Percentiles rank a stretch among this genome's conserved stretches.
Conservation (phyloP, 2,113 vertebrate genomes). For the Calypte anna region DNA sequence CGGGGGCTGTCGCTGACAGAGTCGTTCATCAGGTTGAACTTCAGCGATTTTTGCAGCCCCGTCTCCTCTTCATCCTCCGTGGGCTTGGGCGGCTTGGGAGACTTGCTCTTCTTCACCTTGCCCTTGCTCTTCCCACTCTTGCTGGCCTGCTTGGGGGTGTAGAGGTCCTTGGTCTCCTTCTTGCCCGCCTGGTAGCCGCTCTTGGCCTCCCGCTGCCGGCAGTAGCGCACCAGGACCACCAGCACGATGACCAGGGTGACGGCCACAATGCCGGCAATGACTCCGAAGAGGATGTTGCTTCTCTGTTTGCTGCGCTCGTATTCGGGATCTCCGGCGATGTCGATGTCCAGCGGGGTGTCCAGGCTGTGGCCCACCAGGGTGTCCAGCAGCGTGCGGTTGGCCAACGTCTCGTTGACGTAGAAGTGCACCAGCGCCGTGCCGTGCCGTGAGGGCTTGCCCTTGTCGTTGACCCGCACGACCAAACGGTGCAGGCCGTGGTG, state of each 20-base stretch:
- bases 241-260: slow-evolving; percentile 91
- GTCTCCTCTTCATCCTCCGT: slow-evolving; percentile 93
- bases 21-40: slow-evolving; percentile 96
- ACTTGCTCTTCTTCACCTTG: slow-evolving; percentile 92
- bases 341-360: slow-evolving; percentile 92
- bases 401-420: slow-evolving; percentile 92
- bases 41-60: slow-evolving; percentile 90
- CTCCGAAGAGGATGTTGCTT: slow-evolving; percentile 91
- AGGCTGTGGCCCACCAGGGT: slow-evolving; percentile 93
- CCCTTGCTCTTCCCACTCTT: slow-evolving; percentile 90
- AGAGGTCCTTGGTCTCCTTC: slow-evolving; percentile 97
- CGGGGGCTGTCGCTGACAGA: slow-evolving; percentile 90
- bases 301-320: slow-evolving; percentile 87
- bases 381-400: slow-evolving; percentile 91
- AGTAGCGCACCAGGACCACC: slow-evolving; percentile 89
- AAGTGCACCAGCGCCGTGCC: slow-evolving; percentile 94
- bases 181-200: slow-evolving; percentile 97
- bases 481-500: slow-evolving; percentile 94
- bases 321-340: slow-evolving; percentile 94
- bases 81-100: slow-evolving; percentile 90
- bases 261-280: slow-evolving; percentile 87
- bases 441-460: slow-evolving; percentile 88
- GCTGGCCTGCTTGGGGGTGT: slow-evolving; percentile 89
- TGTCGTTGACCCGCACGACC: slow-evolving; percentile 91
- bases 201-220: slow-evolving; percentile 92